Percentiles rank a stretch among this genome's conserved stretches.
These are phyloP conservation scores for Alsophila aescularia DNA, from an alignment of 2,888 invertebrate species.

Conservation along the genomic window DNA sequence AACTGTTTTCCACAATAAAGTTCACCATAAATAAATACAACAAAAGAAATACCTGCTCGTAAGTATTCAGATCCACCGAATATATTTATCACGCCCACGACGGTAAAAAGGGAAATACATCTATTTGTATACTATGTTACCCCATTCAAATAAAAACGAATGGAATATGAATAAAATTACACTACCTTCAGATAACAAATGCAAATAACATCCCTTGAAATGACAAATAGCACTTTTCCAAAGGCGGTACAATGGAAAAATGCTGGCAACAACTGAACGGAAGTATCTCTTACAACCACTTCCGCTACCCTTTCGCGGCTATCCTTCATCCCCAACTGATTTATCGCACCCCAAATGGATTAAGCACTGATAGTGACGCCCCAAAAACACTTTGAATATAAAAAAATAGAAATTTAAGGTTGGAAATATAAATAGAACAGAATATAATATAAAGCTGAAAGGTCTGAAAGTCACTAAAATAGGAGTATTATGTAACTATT, in stretches of 20 bases:
- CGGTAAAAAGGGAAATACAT: conserved; percentile 3
- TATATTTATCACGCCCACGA: conserved; percentile 7
- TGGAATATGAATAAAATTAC: conserved; percentile 24
- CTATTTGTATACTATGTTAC: conserved; percentile 7
- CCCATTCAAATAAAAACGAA: conserved; percentile 14
- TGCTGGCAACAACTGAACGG: conserved; percentile 23
- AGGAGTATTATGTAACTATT: no score
- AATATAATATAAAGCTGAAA: no score
- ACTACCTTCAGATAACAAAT: conserved; percentile 21
- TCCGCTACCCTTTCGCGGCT: conserved; percentile 20
- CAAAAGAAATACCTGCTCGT: background rate
- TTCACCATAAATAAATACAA: background rate
- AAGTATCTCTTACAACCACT: conserved; percentile 30
- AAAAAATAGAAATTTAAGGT: background rate
- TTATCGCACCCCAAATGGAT: conserved; percentile 34
- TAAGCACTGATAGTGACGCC: conserved; percentile 14
- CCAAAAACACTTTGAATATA: background rate
- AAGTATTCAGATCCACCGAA: background rate
- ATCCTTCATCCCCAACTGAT: conserved; percentile 22
- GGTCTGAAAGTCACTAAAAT: no score
- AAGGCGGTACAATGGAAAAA: conserved; percentile 20
- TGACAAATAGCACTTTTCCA: conserved; percentile 28
- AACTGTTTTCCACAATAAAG: no score
- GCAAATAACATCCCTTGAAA: conserved; percentile 18
- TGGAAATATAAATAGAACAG: background rate